These are phyloP conservation scores for Stegastes partitus DNA, from an alignment of 2,113 vertebrate species.

Conservation along the genomic window DNA sequence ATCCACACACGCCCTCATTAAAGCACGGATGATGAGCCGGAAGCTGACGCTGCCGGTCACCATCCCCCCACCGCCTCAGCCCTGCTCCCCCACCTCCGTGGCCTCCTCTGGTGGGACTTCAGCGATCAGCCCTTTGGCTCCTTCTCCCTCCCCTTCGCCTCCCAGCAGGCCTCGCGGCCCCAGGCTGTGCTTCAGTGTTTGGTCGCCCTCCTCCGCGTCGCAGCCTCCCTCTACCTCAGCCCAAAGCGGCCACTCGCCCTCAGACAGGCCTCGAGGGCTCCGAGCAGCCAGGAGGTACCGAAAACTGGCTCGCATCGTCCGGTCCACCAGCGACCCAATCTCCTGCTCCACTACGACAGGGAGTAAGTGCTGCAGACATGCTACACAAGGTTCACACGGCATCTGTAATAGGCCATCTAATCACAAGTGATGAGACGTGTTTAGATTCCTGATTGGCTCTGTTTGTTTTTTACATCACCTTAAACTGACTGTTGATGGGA, in stretches of 20 bases:
- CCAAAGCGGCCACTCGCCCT: conserved; percentile 55
- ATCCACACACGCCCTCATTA: conserved; percentile 73
- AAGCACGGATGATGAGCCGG: conserved; percentile 77
- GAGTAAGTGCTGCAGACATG: conserved; percentile 83
- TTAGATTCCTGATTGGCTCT: neutral
- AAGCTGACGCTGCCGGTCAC: conserved; percentile 78
- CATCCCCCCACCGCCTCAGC: conserved; percentile 75
- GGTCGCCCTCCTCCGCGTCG: conserved; percentile 79
- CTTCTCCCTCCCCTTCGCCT: conserved; percentile 79
- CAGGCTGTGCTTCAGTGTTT: conserved; percentile 88
- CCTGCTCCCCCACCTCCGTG: conserved; percentile 79
- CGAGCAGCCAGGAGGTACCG: conserved; percentile 66
- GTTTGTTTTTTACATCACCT: neutral
- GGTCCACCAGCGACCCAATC: conserved; percentile 94
- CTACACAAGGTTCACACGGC: neutral
- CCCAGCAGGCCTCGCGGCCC: conserved; percentile 76
- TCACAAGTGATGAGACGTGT: too few relatives aligned
- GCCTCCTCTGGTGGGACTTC: conserved; percentile 77
- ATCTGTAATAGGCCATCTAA: neutral
- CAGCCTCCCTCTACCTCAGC: conserved; percentile 78
- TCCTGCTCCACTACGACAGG: conserved; percentile 84
- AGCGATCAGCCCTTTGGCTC: conserved; percentile 72
- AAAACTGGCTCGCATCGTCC: conserved; percentile 86
- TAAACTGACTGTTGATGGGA: too few relatives aligned
- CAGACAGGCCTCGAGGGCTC: conserved; percentile 71